Base-by-base conservation (phyloP, 2,888 invertebrate genomes). In the Elysia crispata region DNA sequence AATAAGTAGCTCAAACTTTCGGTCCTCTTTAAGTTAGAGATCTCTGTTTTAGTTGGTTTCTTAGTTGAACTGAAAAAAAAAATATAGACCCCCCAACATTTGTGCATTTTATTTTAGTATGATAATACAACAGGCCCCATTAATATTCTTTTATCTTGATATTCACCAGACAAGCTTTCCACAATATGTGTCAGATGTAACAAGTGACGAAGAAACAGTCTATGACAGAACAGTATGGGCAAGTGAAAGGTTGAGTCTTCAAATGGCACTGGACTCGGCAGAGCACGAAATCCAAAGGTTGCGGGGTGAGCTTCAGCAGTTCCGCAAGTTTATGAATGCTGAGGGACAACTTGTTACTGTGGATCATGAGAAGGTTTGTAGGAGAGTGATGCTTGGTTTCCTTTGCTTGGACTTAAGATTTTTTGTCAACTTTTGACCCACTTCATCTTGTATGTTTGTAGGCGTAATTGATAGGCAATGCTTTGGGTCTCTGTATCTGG, bases 221-320 rank as follows among this genome's bases (percentile, higher is more conserved):
- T 81, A 87, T 23, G 89, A 90, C 75, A 85, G 88, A 30, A 87
- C 88, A 18, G 77, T 85, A 25, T 91, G 89, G 90, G 89, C 88
- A 64, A 87, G 87, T 76, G 91, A 91, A 81, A 83, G 87, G 60
- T 84, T 88, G 3, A 84, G 86, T 1, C 85, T 90, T 41, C 87
- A 89, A 77, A 86, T 89, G 82, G 85, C 89, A 1, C 85, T 92
- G 20, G 89, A 90, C 79, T 83, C 88, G 13, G 89, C 90, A 0
- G 90, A 91, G 80, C 85, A 86, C 30, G 89, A 90, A 75, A 85
- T 88, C 20, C 87, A 86, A 23, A 81, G 86, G 28, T 81, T 88
- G 50, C 88, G 88, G 80, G 82, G 82, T 11, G 88, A 90, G 66
- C 82, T 91, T 62, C 85, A 88, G 31, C 83, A 87, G 6, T 89